A percentile compares a stretch with the other conserved stretches of the same genome.
phyloP scores from a whole-genome alignment of 2,888 invertebrate genomes.

The Tricholauxania praeusta region DNA sequence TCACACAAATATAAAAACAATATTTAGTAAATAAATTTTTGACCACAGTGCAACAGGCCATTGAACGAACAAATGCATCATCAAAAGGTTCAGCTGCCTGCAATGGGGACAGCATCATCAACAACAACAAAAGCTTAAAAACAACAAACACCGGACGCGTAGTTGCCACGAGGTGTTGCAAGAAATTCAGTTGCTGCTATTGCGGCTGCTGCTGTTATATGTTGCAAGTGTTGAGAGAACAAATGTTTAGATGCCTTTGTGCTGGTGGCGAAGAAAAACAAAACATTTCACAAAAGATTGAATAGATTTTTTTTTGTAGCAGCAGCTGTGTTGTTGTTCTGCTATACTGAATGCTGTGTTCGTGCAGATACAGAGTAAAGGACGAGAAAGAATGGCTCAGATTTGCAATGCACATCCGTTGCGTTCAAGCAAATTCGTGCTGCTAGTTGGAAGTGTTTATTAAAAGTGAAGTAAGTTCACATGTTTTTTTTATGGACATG shows the following conservation, averaged over 20 bases:
- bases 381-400: not conserved
- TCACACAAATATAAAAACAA: no score
- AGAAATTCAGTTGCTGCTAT: slow-evolving; percentile 10
- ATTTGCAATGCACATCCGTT: slow-evolving; percentile 26
- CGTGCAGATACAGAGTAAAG: not conserved
- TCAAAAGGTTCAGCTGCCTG: slow-evolving; percentile 29
- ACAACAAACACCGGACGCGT: slow-evolving; percentile 27
- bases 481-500: not conserved
- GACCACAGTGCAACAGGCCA: no score
- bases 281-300: slow-evolving; percentile 1
- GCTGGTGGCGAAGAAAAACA: not conserved
- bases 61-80: no score
- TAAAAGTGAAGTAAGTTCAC: slow-evolving; percentile 1
- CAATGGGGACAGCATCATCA: slow-evolving; percentile 15
- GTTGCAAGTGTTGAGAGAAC: slow-evolving; percentile 1
- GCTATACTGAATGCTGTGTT: not conserved
- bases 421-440: slow-evolving; percentile 5
- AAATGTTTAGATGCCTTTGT: not conserved
- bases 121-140: slow-evolving; percentile 13
- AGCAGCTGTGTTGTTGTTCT: not conserved
- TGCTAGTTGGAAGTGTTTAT: slow-evolving; percentile 20
- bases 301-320: not conserved
- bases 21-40: no score
- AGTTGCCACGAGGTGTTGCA: slow-evolving; percentile 27
- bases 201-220: slow-evolving; percentile 31